Evolutionary conservation across 2,888 invertebrate species (phyloP), one percentile per base, ranked within the genome.

Genomic region (Troides oblongomaculatus): DNA sequence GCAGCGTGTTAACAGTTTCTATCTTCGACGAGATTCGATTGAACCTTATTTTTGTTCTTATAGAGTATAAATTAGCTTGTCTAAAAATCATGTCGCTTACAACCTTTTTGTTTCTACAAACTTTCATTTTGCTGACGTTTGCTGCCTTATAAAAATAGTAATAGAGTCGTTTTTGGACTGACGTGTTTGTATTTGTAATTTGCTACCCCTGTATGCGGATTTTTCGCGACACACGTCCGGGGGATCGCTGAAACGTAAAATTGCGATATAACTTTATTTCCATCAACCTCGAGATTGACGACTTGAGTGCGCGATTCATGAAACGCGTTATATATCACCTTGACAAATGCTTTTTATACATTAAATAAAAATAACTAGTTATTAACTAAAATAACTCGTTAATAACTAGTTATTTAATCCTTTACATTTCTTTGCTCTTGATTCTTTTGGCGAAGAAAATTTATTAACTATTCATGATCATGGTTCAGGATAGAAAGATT

Each of bases 211-310:
- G 74, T 78, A 77, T 78, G 75, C 75, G 78, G 80, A 79, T 81
- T 85, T 87, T 86, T 83, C 79, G 73, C 82, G 82, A 84, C 86
- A 89, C 84, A 89, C 84, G 83, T 85, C 80, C 83, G 79, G 81
- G 80, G 84, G 84, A 82, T 84, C 84, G 85, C 74, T 79, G 89
- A 84, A 84, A 88, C 85, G 91, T 86, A 89, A 91, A 92, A 91
- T 92, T 90, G 88, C 78, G 84, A 81, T 84, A 87, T 92, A 90
- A 91, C 89, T 90, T 90, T 88, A 90, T 90, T 92, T 89, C 83
- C 39, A 7, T 87, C 81, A 78, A 81, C 81, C 81, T 82, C 78
- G 87, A 88, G 90, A 90, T 91, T 90, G 90, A 91, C 86, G 87
- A 83, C 79, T 85, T 85, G 81, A 86, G 82, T 81, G 82, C 83